Evolutionary conservation across 2,113 vertebrate species (phyloP), one percentile per base, ranked within the genome.

Genomic region (Mola mola): DNA sequence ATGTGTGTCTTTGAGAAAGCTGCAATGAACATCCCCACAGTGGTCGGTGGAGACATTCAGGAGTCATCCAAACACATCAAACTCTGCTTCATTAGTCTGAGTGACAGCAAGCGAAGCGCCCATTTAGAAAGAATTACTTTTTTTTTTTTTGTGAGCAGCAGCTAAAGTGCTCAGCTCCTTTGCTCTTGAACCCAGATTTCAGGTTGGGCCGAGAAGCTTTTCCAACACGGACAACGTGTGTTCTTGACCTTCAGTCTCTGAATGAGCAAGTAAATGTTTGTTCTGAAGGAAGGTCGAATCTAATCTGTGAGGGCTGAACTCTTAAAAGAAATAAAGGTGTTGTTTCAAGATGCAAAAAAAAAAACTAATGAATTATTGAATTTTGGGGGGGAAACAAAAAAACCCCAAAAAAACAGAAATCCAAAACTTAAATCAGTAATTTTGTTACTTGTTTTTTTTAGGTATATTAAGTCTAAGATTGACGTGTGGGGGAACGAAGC

Each of bases 211-310:
- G 50, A 28, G 42, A 59, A 43, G 33, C 28, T 8, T 8, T 64
- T 51, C 63, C 36, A 53, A 57, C 6, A 61, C 56, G 22, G 28
- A 69, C 58, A 56, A 56, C 53, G 17, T 59, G 59, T 79, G 71
- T 44, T 48, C 40, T 52, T 80, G 73, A 73, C 72, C 62, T 56
- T 38, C 2, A 46, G 25, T 55, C 22, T 53, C 15, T 44, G 29
- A 63, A 52, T 48, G 21, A 26, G 29, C 65, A 69, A 53, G 46
- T 52, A 72, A 37, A 71, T 29, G 26, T 46, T 36, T 20, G 13
- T n/a, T 51, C 24, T 65, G 44, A 29, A 29, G 9, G 28, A 29
- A 9, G 9, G 6, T 7, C 28, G 2, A 29, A 29, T 5, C 6
- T 9, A 7, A 9, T 29, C 6, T 5, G 28, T 29, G 28, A 29